Conservation (phyloP, 2,113 vertebrate species). For the Tachycineta bicolor region DNA sequence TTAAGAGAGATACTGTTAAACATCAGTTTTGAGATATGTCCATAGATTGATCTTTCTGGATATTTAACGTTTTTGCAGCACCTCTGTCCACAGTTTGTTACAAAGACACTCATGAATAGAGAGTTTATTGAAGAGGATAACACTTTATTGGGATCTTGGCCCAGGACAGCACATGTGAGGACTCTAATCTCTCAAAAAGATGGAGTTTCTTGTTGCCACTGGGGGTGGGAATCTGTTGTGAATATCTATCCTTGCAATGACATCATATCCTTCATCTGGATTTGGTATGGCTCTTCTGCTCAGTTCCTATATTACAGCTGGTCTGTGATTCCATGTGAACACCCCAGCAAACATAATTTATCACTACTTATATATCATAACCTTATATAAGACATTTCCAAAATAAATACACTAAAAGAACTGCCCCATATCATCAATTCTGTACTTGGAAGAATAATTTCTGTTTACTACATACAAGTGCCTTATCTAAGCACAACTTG, state of each 20-base stretch:
- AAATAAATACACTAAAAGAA: neutral
- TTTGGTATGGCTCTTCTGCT: neutral
- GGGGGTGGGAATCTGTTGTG: neutral
- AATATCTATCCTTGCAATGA: neutral
- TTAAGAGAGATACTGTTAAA: neutral
- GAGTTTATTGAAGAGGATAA: neutral
- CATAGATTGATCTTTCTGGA: neutral
- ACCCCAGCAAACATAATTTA: neutral
- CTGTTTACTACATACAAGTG: neutral
- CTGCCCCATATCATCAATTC: neutral
- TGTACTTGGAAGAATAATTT: neutral
- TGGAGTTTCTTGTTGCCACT: neutral
- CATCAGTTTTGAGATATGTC: neutral
- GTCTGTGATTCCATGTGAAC: neutral
- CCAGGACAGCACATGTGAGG: neutral
- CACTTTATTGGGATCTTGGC: neutral
- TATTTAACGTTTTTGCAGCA: neutral
- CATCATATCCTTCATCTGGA: neutral
- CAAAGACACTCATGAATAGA: neutral
- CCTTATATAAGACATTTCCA: neutral
- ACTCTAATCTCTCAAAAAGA: neutral
- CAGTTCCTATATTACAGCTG: neutral
- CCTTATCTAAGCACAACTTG: neutral
- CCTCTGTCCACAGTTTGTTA: neutral
- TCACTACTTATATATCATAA: neutral